Evolutionary conservation across 2,888 invertebrate genomes (phyloP), one percentile per base, ranked within the genome.

Genomic region (Amblyjoppa proteus): DNA sequence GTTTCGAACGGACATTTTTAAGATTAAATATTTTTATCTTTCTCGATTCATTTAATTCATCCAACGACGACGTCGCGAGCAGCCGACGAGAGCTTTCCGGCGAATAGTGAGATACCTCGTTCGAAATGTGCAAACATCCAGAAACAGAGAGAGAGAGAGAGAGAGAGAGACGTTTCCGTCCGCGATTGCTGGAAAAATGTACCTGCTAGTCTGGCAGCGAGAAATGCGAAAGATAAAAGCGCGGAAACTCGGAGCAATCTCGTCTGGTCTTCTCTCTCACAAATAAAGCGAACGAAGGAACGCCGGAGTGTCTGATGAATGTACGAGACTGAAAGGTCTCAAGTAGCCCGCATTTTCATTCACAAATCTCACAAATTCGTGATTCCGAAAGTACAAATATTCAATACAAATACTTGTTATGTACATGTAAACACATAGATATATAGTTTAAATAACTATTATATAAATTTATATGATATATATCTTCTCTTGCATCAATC

Each of bases 321-420:
- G 58, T 28, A 28, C 28, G 58, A 25, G 28, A 28, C 28, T 25
- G 11, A 28, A 58, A 58, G 58, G 13, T 58, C 58, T 11, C 13
- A 25, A 25, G 58, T 58, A 13, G 3, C 6, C 28, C 28, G 25
- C 3, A 9, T 58, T 58, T 58, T 58, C 58, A 11, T 53, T 53
- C 45, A 49, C 16, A 7, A 41, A 41, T 41, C 41, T 70, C 70
- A 31, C 31, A 53, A 56, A 71, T 28, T 71, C 34, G 53, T 28
- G 38, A 38, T 56, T 31, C 71, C 51, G 34, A 5, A 9, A 9
- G 53, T 34, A 53, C 53, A 53, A 34, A 71, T 71, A 71, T 71
- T 31, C 71, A 53, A 51, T 71, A 34, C 28, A 34, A 38, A 25
- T 34, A 31, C 51, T 20, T 3, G 7, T 56, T 25, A 25, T 25